phyloP scores from a whole-genome alignment of 2,888 invertebrate species.

The Drosophila fulvimacula region DNA sequence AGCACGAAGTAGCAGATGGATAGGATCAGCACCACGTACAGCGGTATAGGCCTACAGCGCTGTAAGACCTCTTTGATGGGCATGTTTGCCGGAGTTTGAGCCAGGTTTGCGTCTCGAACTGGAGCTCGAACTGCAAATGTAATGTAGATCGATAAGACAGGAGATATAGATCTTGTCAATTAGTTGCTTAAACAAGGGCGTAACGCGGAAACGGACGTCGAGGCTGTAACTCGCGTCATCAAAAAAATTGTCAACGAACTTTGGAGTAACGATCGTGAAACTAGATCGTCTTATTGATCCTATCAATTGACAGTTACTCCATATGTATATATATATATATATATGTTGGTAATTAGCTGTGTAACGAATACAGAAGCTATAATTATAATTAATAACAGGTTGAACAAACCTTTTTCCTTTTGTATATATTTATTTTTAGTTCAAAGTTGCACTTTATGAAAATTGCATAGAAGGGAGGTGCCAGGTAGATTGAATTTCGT shows the following conservation, averaged over 20 bases:
- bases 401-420: neutral
- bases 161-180: conserved; percentile 28
- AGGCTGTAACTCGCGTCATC: conserved; percentile 10
- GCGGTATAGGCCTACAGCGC: conserved; percentile 90
- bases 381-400: conserved; percentile 1
- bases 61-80: conserved; percentile 92
- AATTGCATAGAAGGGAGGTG: neutral
- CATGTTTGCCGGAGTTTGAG: conserved; percentile 85
- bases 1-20: conserved; percentile 91
- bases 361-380: neutral
- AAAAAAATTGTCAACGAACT: conserved; percentile 37
- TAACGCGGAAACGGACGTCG: conserved; percentile 22
- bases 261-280: neutral
- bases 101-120: neutral
- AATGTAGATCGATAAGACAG: conserved; percentile 1
- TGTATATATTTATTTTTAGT: neutral
- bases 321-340: conserved; percentile 17
- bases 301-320: conserved; percentile 42
- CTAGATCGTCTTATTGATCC: conserved; percentile 39
- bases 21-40: conserved; percentile 90
- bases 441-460: neutral
- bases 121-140: neutral
- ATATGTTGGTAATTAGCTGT: conserved; percentile 26
- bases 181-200: conserved; percentile 35
- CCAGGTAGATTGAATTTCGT: neutral